Evolutionary conservation across 2,888 invertebrate species (phyloP), one percentile per base, ranked within the genome.

Genomic region (Ophion obscuratus): DNA sequence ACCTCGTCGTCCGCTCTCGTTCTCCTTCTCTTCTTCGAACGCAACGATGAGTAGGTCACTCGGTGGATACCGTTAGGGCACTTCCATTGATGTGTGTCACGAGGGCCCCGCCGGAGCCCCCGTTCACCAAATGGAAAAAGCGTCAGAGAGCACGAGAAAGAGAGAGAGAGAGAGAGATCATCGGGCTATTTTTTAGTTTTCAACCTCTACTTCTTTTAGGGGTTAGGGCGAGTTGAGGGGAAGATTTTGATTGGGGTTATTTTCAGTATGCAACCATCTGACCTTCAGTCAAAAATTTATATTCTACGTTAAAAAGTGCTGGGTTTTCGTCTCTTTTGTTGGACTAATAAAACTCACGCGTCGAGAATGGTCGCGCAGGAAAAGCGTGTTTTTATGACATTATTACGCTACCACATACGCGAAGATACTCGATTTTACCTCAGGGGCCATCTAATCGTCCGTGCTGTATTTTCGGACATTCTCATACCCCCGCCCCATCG

Each of bases 31-130:
- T 64, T 73, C 64, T 66, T 64, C 73, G 73, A 53, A 31, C 57
- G 87, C 81, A 73, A 75, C 84, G 70, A 85, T 91, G 92, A 93
- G 93, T 93, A 92, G 93, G 93, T 93, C 93, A 93, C 89, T 88
- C 88, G 87, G 85, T 73, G 87, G 89, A 89, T 93, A 93, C 93
- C 93, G 93, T 93, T 93, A 93, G 90, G 90, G 89, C 90, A 90
- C 91, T 91, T 89, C 91, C 91, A 92, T 91, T 92, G 92, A 93
- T 93, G 92, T 93, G 93, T 93, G 93, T 93, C 93, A 93, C 92
- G 92, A 89, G 92, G 92, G 90, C 91, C 91, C 88, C 88, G 84
- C 68, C 87, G 83, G 84, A 82, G 84, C 80, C 53, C 53, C 53
- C 53, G 79, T 88, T 84, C 66, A 81, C 79, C 59, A 66, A 80